Conservation (phyloP, 2,888 invertebrate species). For the Lobophora halterata region DNA sequence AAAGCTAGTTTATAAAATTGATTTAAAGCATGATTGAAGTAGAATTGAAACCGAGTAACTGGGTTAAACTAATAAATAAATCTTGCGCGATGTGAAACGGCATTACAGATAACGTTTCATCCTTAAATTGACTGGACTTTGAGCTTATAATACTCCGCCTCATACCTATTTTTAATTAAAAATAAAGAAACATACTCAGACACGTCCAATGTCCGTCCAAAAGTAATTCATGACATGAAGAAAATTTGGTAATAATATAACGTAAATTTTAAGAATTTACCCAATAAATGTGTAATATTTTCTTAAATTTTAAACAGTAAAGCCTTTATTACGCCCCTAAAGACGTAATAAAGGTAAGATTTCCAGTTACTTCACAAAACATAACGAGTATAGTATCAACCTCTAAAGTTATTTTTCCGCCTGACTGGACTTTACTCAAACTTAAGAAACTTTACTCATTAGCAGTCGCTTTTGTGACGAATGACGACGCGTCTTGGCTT, state of each 20-base stretch:
- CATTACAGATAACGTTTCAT: constrained; percentile 17
- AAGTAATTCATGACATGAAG: too few species aligned
- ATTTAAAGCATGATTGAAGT: constrained; percentile 20
- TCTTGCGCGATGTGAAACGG: constrained; percentile 12
- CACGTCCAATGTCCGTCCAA: too few species aligned
- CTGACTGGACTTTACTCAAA: constrained; percentile 28
- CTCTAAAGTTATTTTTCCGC: constrained; percentile 20
- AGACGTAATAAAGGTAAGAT: too few species aligned
- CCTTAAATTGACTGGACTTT: constrained; percentile 9
- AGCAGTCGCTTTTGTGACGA: constrained; percentile 42
- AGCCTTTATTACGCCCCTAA: too few species aligned
- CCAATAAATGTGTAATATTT: too few species aligned
- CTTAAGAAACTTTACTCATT: constrained; percentile 48
- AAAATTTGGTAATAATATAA: too few species aligned
- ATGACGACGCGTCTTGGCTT: constrained; percentile 27
- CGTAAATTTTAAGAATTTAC: too few species aligned
- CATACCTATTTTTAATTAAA: too few species aligned
- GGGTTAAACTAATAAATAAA: constrained; percentile 25
- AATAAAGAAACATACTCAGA: too few species aligned
- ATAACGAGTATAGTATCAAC: constrained; percentile 13
- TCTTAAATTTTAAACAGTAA: too few species aligned
- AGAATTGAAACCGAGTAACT: constrained; percentile 25
- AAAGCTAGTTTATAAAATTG: constrained; percentile 13
- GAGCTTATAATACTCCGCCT: too few species aligned
- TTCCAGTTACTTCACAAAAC: too few species aligned